Evolutionary conservation across 2,113 vertebrate genomes (phyloP).

Genomic region (Ancistrus triradiatus): DNA sequence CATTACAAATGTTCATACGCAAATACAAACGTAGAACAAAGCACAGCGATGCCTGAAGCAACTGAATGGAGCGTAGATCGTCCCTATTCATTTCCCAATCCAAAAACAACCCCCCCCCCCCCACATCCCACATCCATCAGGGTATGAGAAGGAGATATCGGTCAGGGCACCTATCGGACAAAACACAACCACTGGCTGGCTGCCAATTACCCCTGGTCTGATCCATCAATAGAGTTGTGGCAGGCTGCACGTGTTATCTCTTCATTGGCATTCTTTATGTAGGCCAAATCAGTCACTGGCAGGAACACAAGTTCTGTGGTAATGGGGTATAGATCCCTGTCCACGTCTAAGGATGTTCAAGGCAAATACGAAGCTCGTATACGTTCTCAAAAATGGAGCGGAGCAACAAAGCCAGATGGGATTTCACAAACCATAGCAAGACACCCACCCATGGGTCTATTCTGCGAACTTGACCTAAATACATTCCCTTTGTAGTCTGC

Average conservation of each 20-base stretch:
- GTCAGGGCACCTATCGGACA: not conserved
- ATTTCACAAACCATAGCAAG: constrained; percentile 4
- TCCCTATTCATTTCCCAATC: constrained; percentile 13
- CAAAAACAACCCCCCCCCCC: not conserved
- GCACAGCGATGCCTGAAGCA: not conserved
- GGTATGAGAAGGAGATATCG: too few species aligned
- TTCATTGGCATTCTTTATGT: not conserved
- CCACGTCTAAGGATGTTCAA: not conserved
- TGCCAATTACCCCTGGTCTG: not conserved
- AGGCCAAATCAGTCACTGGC: not conserved
- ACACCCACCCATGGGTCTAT: not conserved
- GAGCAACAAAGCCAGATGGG: not conserved
- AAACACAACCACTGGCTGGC: constrained; percentile 4
- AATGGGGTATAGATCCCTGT: not conserved
- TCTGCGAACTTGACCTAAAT: constrained; percentile 29
- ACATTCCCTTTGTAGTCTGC: not conserved
- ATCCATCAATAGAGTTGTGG: not conserved
- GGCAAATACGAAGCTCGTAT: not conserved
- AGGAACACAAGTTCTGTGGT: not conserved
- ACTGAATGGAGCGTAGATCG: not conserved
- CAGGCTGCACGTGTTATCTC: not conserved
- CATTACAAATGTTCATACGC: constrained; percentile 13
- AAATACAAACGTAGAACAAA: constrained; percentile 15
- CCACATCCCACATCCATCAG: not conserved
- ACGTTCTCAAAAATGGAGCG: not conserved